phyloP scores from a whole-genome alignment of 1,140 invertebrate species.

The Polyergus mexicanus region DNA sequence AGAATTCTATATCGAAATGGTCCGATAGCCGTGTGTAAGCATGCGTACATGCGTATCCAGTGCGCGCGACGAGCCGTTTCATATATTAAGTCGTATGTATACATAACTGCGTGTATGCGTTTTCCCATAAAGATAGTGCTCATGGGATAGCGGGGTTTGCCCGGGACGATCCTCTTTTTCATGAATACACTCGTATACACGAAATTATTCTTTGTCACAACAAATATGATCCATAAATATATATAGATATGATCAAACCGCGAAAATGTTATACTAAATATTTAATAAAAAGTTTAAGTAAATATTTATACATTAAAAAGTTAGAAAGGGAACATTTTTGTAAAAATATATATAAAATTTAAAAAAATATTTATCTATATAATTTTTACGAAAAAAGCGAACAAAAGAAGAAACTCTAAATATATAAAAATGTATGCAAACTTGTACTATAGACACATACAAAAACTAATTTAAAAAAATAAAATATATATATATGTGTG shows the following conservation, averaged over 20 bases:
- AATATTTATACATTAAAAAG: too few relatives aligned
- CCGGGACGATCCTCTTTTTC: background rate
- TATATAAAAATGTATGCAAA: too few relatives aligned
- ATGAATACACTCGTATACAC: background rate
- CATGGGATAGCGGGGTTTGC: constrained; percentile 15
- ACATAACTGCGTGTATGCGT: constrained; percentile 2
- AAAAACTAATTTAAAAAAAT: too few relatives aligned
- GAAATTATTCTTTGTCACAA: background rate
- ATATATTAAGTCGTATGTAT: constrained; percentile 21
- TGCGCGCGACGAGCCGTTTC: constrained; percentile 42
- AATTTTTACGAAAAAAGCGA: too few relatives aligned
- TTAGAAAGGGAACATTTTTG: too few relatives aligned
- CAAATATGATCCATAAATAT: background rate
- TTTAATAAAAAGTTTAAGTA: too few relatives aligned
- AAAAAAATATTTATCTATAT: too few relatives aligned
- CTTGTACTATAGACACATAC: too few relatives aligned
- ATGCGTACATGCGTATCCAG: constrained; percentile 63
- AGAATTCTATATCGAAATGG: constrained; percentile 77
- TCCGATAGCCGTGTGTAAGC: constrained; percentile 71
- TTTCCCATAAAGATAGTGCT: constrained; percentile 45
- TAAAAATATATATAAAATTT: too few relatives aligned
- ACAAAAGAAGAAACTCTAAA: too few relatives aligned
- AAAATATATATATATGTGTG: too few relatives aligned
- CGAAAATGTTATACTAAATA: background rate
- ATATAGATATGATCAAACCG: background rate